Evolutionary conservation across 1,140 invertebrate genomes (phyloP).

Genomic region (Brachionus angularis): DNA sequence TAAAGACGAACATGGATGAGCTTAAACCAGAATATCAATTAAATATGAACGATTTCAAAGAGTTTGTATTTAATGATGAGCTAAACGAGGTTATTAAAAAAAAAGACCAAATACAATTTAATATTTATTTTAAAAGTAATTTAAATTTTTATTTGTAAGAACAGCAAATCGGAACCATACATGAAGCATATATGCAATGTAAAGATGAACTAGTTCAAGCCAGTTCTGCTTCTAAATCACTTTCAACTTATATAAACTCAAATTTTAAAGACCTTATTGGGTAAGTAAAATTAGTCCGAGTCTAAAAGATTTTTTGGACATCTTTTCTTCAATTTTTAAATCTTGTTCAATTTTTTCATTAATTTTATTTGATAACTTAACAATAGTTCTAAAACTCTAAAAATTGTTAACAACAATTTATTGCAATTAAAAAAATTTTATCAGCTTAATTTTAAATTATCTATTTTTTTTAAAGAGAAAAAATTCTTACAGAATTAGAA

Average conservation of each 20-base stretch:
- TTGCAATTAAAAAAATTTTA: no score
- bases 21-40: not conserved
- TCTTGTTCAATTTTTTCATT: no score
- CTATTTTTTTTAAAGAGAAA: no score
- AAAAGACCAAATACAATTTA: not conserved
- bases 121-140: not conserved
- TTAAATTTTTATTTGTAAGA: not conserved
- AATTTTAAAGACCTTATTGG: constrained; percentile 26
- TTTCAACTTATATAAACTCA: constrained; percentile 8
- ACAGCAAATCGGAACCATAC: constrained; percentile 42
- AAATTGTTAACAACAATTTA: no score
- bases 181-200: constrained; percentile 38
- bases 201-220: constrained; percentile 29
- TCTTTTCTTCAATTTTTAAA: not conserved
- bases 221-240: not conserved
- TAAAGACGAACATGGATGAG: not conserved
- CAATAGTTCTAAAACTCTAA: no score
- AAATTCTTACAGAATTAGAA: not conserved
- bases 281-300: not conserved
- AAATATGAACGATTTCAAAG: constrained; percentile 22
- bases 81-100: constrained; percentile 14
- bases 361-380: no score
- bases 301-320: not conserved
- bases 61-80: constrained; percentile 36
- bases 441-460: no score